Conservation (phyloP, 1,140 invertebrate species). For the Drosophila novamexicana region DNA sequence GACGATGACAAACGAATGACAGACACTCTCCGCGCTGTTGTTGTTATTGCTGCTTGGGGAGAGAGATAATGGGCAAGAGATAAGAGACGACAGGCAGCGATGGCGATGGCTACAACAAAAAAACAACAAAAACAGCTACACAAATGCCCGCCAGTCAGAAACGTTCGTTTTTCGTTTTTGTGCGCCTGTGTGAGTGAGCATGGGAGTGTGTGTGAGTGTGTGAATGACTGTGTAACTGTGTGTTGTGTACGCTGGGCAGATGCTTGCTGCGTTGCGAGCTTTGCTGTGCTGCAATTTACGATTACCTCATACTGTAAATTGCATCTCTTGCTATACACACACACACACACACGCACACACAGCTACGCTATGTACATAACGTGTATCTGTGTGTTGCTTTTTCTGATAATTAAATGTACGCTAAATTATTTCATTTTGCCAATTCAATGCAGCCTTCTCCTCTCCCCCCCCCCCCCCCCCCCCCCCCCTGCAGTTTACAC, state of each 20-base stretch:
- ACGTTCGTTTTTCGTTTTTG: constrained; percentile 69
- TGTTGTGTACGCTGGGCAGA: constrained; percentile 29
- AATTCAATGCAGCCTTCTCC: constrained; percentile 26
- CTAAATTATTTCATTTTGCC: constrained; percentile 56
- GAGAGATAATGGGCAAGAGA: constrained; percentile 81
- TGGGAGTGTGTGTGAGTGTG: constrained; percentile 19
- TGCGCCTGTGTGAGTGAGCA: constrained; percentile 61
- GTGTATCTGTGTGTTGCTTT: constrained; percentile 26
- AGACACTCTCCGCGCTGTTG: constrained; percentile 66
- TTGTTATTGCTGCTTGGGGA: constrained; percentile 40
- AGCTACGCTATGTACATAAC: constrained; percentile 9
- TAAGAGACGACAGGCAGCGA: constrained; percentile 73
- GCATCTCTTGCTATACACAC: constrained; percentile 52
- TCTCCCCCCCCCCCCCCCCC: constrained; percentile 2
- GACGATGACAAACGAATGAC: constrained; percentile 83
- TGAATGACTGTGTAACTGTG: not conserved
- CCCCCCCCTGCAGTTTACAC: not conserved
- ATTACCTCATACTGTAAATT: constrained; percentile 74
- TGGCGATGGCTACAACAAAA: constrained; percentile 49
- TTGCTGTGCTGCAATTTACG: constrained; percentile 57
- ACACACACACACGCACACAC: constrained; percentile 6
- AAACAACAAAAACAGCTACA: constrained; percentile 39
- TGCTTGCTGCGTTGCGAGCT: constrained; percentile 25
- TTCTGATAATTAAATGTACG: constrained; percentile 71
- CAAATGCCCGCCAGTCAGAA: constrained; percentile 82